Base-by-base conservation (phyloP, 2,113 vertebrate genomes). In the Macheiramphus alcinus region DNA sequence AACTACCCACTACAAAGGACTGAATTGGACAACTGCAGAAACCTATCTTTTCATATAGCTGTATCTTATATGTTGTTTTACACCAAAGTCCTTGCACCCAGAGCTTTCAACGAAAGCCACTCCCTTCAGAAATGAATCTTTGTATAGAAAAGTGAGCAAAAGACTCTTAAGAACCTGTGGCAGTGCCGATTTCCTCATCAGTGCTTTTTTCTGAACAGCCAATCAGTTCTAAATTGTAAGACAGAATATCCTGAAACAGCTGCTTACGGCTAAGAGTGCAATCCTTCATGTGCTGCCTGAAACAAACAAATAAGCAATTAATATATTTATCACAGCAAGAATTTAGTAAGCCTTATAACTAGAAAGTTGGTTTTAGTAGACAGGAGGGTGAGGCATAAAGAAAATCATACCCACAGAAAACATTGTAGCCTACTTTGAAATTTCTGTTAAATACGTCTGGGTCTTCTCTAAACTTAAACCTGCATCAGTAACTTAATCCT, bases 261-360 rank as follows among this genome's bases (percentile, higher is more conserved):
- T 99, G 99, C 89, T 98, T 99, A 86, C 99, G 98, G 29, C 89
- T 99, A 81, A 99, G 97, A 45, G 98, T 98, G 95, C 99, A 99
- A 96, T 99, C 99, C 88, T 99, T 99, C 98, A 99, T 99, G 97
- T 99, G 99, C 96, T 99, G 99, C 99, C 99, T 99, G 96, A 88
- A 97, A 83, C 81, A 34, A 93, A 94, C 93, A 96, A 80, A 95
- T 16, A 52, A 91, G 45, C 70, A 96, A 95, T 97, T 62, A 91
- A 65, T 74, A 75, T 16, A 14, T 56, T 80, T 66, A 90, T 50
- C 40, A 93, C 4, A 82, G 31, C 31, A 90, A 80, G 8, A 75
- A 72, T 59, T 66, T 73, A 45, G 14, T 20, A 62, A 56, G 13
- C 16, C 16, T 76, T 68, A 1, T 38, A 79, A 58, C 10, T 43